These are phyloP conservation scores for Trissoscelio sp. DNA, from an alignment of 2,888 invertebrate species.

Conservation along the genomic window DNA sequence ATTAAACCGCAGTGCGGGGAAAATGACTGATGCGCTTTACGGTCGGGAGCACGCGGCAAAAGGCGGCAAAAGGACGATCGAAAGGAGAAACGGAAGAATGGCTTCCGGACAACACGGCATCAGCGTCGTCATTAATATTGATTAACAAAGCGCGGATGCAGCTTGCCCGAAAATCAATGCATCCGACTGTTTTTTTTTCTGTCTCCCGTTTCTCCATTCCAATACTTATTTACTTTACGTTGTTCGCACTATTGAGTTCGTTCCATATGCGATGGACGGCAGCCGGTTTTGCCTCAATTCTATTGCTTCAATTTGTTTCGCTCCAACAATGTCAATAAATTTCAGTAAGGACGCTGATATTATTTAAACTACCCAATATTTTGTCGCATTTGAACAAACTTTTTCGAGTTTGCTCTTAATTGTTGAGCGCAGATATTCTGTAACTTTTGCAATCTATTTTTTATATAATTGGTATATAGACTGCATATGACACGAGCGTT, in stretches of 20 bases:
- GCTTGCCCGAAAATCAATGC: constrained; percentile 65
- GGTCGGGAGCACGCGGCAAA: constrained; percentile 37
- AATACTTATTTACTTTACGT: constrained; percentile 54
- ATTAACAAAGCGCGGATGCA: constrained; percentile 55
- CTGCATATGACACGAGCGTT: no score
- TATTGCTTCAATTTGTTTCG: constrained; percentile 55
- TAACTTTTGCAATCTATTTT: no score
- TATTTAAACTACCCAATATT: constrained; percentile 44
- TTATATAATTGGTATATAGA: no score
- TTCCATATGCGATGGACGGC: constrained; percentile 53
- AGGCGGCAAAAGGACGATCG: constrained; percentile 42
- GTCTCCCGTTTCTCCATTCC: not conserved
- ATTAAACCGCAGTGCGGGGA: constrained; percentile 75
- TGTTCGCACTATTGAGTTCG: constrained; percentile 49
- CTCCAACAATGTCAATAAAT: constrained; percentile 51
- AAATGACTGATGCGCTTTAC: constrained; percentile 68
- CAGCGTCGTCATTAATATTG: constrained; percentile 65
- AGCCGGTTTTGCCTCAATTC: constrained; percentile 48
- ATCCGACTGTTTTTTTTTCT: constrained; percentile 53
- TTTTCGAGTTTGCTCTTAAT: no score
- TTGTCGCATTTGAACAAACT: constrained; percentile 10
- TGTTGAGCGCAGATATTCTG: no score
- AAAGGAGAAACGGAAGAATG: constrained; percentile 40
- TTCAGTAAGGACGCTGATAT: constrained; percentile 12
- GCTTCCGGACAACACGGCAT: constrained; percentile 63